These are phyloP conservation scores for Lepidochrysops patricia DNA, from an alignment of 2,888 invertebrate species.

Conservation along the genomic window DNA sequence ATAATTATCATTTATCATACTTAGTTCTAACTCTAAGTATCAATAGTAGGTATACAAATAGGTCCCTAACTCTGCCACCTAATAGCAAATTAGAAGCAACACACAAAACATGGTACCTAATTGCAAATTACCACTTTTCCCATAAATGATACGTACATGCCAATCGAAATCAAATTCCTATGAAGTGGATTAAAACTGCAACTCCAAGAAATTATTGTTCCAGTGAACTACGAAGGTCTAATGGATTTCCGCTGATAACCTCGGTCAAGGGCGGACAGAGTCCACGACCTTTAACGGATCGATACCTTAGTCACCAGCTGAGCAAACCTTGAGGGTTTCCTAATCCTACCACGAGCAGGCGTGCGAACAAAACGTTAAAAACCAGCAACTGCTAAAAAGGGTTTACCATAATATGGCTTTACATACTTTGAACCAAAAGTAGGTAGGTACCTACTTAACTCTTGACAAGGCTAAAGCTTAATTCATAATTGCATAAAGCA, in stretches of 20 bases:
- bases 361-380: neutral
- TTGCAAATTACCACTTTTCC: neutral
- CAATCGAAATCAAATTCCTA: neutral
- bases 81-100: neutral
- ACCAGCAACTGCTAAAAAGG: too few relatives aligned
- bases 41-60: too few relatives aligned
- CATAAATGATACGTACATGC: neutral
- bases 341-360: neutral
- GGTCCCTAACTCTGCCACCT: too few relatives aligned
- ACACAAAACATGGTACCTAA: neutral
- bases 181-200: neutral
- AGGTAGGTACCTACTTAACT: too few relatives aligned
- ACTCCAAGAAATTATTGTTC: conserved; percentile 1
- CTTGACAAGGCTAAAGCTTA: too few relatives aligned
- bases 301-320: neutral
- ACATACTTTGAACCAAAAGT: too few relatives aligned
- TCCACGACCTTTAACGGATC: neutral
- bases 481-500: too few relatives aligned
- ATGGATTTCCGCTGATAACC: conserved; percentile 2
- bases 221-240: conserved; percentile 7
- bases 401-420: too few relatives aligned
- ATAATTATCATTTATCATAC: too few relatives aligned
- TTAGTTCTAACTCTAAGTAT: too few relatives aligned
- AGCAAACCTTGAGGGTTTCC: neutral
- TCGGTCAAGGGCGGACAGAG: conserved; percentile 5